Evolutionary conservation across 1,140 invertebrate genomes (phyloP).

Genomic region (Drosophila sechellia): DNA sequence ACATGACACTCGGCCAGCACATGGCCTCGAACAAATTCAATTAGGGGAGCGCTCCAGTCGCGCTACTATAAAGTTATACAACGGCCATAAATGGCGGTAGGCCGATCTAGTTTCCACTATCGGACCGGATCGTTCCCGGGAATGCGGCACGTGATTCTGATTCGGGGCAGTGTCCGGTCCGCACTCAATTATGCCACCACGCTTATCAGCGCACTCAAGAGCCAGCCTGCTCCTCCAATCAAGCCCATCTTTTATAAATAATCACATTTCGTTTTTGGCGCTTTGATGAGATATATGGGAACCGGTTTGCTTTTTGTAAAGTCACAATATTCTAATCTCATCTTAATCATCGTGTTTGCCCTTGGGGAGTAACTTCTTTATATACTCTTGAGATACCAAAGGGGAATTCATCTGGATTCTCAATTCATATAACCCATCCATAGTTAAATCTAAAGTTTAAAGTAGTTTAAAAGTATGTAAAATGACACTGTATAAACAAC

Average conservation of each 20-base stretch:
- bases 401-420: no score
- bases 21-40: constrained; percentile 43
- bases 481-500: no score
- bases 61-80: constrained; percentile 52
- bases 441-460: no score
- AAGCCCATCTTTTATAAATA: constrained; percentile 30
- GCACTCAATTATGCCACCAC: constrained; percentile 22
- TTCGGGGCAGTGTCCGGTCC: constrained; percentile 6
- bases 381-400: not conserved
- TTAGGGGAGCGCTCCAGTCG: constrained; percentile 34
- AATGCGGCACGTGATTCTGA: constrained; percentile 39
- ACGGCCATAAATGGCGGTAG: constrained; percentile 22
- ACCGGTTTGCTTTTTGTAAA: constrained; percentile 17
- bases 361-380: not conserved
- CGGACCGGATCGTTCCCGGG: constrained; percentile 27
- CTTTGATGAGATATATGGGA: constrained; percentile 2
- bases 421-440: no score
- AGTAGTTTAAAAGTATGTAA: no score
- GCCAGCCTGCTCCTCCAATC: constrained; percentile 14
- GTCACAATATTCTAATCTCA: not conserved
- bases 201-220: constrained; percentile 36
- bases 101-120: constrained; percentile 15
- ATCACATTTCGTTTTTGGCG: not conserved
- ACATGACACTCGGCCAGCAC: constrained; percentile 45
- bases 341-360: no score